Conservation (phyloP, 2,888 invertebrate species). For the Theretra japonica region DNA sequence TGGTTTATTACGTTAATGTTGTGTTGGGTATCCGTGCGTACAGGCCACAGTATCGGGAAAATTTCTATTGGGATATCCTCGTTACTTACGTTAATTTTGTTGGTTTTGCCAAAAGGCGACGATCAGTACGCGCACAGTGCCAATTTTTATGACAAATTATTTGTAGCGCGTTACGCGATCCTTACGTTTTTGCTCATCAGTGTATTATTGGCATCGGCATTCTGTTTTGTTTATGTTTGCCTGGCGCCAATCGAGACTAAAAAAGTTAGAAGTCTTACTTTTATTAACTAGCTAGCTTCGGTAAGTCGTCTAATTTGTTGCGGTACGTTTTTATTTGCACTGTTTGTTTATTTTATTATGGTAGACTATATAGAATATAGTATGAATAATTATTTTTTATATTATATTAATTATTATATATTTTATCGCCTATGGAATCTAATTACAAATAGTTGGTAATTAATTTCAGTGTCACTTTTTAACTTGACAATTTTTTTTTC, state of each 20-base stretch:
- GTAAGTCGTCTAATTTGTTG: conserved; percentile 57
- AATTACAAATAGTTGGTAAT: no score
- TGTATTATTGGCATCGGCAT: conserved; percentile 57
- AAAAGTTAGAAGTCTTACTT: conserved; percentile 54
- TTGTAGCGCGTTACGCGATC: conserved; percentile 61
- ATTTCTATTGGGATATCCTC: conserved; percentile 82
- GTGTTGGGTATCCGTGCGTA: conserved; percentile 87
- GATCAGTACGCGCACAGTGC: conserved; percentile 59
- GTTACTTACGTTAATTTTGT: conserved; percentile 83
- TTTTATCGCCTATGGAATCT: no score
- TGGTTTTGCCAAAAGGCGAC: conserved; percentile 85
- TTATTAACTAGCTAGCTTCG: conserved; percentile 49
- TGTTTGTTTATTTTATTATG: not conserved
- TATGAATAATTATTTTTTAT: not conserved
- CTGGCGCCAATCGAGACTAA: conserved; percentile 65
- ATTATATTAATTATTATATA: not conserved
- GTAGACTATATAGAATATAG: not conserved
- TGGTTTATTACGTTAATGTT: conserved; percentile 87
- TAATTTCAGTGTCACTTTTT: no score
- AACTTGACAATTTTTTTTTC: no score
- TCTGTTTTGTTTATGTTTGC: conserved; percentile 64
- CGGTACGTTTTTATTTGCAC: conserved; percentile 29
- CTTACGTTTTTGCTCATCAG: conserved; percentile 62
- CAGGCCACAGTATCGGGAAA: conserved; percentile 87
- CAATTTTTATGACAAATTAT: conserved; percentile 80